These are phyloP conservation scores for Nymphicus hollandicus DNA, from an alignment of 2,113 vertebrate genomes.

Conservation along the genomic window DNA sequence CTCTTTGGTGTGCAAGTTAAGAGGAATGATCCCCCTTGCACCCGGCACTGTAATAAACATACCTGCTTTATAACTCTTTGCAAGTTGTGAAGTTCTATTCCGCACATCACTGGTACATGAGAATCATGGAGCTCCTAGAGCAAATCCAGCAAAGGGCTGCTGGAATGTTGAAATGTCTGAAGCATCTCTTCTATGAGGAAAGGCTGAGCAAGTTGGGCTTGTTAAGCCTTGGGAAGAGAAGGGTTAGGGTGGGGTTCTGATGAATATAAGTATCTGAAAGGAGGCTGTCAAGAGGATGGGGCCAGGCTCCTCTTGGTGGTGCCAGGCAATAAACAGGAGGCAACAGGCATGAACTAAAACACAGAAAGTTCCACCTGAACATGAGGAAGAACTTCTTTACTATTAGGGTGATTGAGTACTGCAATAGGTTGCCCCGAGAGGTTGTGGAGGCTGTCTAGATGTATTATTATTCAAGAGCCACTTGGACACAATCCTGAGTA, in stretches of 20 bases:
- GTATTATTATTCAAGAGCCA: not conserved
- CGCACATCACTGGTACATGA: too few relatives aligned
- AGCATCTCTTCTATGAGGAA: not conserved
- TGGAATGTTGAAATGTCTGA: not conserved
- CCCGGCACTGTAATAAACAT: too few relatives aligned
- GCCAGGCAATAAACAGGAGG: not conserved
- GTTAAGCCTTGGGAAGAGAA: not conserved
- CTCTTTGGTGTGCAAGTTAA: too few relatives aligned
- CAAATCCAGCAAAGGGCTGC: not conserved
- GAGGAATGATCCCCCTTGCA: too few relatives aligned
- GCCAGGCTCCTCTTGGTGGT: not conserved
- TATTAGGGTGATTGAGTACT: not conserved
- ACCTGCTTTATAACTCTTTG: too few relatives aligned
- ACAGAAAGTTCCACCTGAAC: not conserved
- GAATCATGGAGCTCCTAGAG: not conserved
- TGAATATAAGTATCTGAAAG: not conserved
- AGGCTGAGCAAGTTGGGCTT: not conserved
- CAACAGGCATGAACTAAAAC: not conserved
- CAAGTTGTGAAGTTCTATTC: too few relatives aligned
- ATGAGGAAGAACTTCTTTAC: not conserved
- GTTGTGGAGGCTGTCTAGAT: not conserved
- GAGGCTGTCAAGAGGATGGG: not conserved
- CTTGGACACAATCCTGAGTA: not conserved
- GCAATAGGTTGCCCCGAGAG: not conserved
- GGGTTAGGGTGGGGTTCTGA: not conserved